Conservation (phyloP, 2,888 invertebrate species). For the Iselma pallidipennis region DNA sequence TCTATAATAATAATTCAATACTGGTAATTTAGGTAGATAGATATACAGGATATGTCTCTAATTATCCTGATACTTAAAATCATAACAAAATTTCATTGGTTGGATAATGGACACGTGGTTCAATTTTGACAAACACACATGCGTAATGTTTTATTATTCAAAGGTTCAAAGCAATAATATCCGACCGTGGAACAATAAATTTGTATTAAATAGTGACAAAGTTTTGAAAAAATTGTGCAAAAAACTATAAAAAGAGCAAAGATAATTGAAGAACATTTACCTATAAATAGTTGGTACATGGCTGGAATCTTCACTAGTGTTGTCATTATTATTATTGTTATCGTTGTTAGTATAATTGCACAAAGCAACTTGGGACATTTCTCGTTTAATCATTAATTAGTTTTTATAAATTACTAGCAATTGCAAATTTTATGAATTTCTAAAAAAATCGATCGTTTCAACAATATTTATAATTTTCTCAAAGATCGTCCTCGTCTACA, state of each 20-base stretch:
- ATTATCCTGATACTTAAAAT: background rate
- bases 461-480: too few species aligned
- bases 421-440: conserved; percentile 2
- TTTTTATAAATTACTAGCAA: conserved; percentile 2
- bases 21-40: too few species aligned
- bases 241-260: background rate
- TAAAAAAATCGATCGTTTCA: background rate
- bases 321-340: conserved; percentile 75
- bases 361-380: conserved; percentile 76
- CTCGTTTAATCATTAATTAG: conserved; percentile 29
- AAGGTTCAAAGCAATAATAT: too few species aligned
- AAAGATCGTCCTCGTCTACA: too few species aligned
- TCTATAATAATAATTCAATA: too few species aligned
- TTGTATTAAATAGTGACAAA: background rate
- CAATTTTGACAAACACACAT: too few species aligned
- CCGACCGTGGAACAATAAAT: background rate
- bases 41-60: too few species aligned
- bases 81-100: background rate
- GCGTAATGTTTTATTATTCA: too few species aligned
- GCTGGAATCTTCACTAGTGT: conserved; percentile 84
- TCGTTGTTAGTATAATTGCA: conserved; percentile 65
- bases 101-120: background rate
- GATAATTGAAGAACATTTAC: conserved; percentile 58
- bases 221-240: background rate
- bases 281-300: conserved; percentile 87